Percentiles rank a stretch among this genome's conserved stretches.
Evolutionary conservation across 1,140 invertebrate species (phyloP).

Genomic region (Grapholita molesta): DNA sequence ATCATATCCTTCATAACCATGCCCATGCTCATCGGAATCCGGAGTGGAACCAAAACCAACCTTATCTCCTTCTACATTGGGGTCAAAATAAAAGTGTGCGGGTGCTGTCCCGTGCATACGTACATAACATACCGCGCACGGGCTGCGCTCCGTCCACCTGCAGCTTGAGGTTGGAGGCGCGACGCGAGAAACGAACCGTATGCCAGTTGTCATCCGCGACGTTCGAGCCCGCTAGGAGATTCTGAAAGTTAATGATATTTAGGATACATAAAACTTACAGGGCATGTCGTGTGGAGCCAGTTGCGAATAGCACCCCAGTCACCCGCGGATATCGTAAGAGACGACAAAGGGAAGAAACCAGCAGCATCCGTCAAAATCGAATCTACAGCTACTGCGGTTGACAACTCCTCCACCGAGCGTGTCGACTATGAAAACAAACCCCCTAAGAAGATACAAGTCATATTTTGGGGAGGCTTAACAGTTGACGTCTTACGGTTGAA

Average conservation of each 20-base stretch:
- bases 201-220: slow-evolving; percentile 98
- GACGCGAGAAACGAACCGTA: slow-evolving; percentile 90
- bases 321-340: too few relatives aligned
- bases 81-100: slow-evolving; percentile 72
- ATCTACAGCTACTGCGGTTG: too few relatives aligned
- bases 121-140: slow-evolving; percentile 88
- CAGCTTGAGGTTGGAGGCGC: slow-evolving; percentile 89
- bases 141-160: slow-evolving; percentile 91
- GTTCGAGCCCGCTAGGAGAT: slow-evolving; percentile 87
- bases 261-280: too few relatives aligned
- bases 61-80: slow-evolving; percentile 59
- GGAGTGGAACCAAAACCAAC: slow-evolving; percentile 67
- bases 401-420: too few relatives aligned
- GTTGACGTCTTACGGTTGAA: too few relatives aligned
- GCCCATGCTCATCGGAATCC: slow-evolving; percentile 24
- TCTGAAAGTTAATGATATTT: slow-evolving; percentile 77
- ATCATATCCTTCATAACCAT: neutral
- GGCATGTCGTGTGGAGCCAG: too few relatives aligned
- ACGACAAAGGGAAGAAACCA: too few relatives aligned
- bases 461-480: too few relatives aligned
- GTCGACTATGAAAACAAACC: too few relatives aligned
- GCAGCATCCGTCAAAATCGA: too few relatives aligned
- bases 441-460: too few relatives aligned
- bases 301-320: too few relatives aligned
- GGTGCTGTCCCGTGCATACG: slow-evolving; percentile 82